Base-by-base conservation (phyloP, 2,797 vertebrate species). In the Labeo calbasu region DNA sequence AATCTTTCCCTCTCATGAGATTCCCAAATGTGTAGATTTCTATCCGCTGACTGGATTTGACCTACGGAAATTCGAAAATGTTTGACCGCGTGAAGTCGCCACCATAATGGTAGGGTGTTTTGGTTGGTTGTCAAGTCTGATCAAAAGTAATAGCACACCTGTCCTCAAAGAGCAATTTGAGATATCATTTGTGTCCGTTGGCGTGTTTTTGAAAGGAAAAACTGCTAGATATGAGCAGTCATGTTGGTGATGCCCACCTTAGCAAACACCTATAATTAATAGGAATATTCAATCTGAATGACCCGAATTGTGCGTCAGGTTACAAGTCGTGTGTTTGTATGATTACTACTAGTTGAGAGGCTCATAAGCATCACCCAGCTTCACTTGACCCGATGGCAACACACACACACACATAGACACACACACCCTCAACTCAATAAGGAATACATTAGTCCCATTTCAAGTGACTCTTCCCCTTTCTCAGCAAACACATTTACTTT, bases 401-500 rank as follows among this genome's bases (percentile, higher is more conserved):
- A 68, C 79, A 81, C 36, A 70, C 76, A 94, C 92, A 92, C 93
- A 89, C 88, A 91, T 91, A 93, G 92, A 94, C 94, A 15, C 5
- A 51, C 15, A 15, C 9, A 66, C 63, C 28, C 93, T 93, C 94
- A 94, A 94, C 94, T 94, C 95, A 96, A 95, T 95, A 94, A 94
- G 92, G 90, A 91, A 95, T 95, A 95, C 95, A 95, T 95, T 90
- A 94, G 91, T 94, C 88, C 69, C 72, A 85, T 90, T 88, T 90
- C 88, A 89, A 83, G 85, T 88, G 89, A 90, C 79, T 89, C 77
- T 69, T 89, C 84, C 79, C 84, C 80, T 85, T 85, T 84, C 77
- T 87, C 79, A 84, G 78, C 85, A 86, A 89, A 84, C 86, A 85
- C 87, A 84, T 90, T 88, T 90, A 90, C 72, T 87, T 84, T 88